phyloP scores from a whole-genome alignment of 2,888 invertebrate genomes.

The Aleiodes testaceus region DNA sequence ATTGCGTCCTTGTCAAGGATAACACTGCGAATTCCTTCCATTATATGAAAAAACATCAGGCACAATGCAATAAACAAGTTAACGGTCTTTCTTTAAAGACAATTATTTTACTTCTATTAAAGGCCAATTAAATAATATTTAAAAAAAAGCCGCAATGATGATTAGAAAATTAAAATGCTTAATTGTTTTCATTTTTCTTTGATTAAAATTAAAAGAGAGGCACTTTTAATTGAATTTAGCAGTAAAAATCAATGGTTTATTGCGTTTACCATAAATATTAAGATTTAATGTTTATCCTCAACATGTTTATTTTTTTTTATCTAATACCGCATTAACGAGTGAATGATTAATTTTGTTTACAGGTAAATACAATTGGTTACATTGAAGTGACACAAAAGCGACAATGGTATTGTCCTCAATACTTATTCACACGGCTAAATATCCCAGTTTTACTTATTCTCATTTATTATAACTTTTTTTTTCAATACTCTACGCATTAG shows the following conservation, averaged over 20 bases:
- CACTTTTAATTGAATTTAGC: neutral
- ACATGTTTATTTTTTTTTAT: neutral
- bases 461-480: neutral
- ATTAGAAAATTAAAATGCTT: constrained; percentile 12
- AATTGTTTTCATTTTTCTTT: neutral
- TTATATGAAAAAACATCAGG: neutral
- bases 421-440: constrained; percentile 23
- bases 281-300: neutral
- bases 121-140: constrained; percentile 3
- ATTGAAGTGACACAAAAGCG: constrained; percentile 1
- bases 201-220: too few relatives aligned
- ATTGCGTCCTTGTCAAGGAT: constrained; percentile 41
- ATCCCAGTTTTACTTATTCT: constrained; percentile 28
- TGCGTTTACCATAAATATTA: neutral
- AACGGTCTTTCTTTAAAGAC: neutral
- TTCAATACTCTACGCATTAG: constrained; percentile 30
- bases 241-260: constrained; percentile 2
- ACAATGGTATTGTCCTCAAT: constrained; percentile 15
- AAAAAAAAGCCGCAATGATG: neutral
- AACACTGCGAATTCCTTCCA: neutral
- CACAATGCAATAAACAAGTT: constrained; percentile 18
- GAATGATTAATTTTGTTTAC: too few relatives aligned
- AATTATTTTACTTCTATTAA: neutral
- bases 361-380: neutral
- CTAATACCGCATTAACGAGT: too few relatives aligned